A percentile compares a stretch with the other conserved stretches of the same genome.
These are phyloP conservation scores for Dioctria rufipes DNA, from an alignment of 2,888 invertebrate genomes.

Conservation along the genomic window DNA sequence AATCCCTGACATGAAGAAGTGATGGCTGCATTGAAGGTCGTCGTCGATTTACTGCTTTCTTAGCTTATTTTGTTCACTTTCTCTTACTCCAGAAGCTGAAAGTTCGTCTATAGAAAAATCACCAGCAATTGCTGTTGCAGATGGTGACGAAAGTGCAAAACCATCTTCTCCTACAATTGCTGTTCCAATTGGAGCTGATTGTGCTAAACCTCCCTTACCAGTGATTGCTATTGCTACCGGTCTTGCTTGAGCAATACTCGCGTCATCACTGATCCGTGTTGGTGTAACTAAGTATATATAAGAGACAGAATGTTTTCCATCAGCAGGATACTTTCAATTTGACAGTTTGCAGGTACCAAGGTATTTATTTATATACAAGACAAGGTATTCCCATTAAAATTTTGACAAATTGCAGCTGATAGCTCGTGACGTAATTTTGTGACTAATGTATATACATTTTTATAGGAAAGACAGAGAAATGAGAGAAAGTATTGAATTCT, in stretches of 20 bases:
- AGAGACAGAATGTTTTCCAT: background rate
- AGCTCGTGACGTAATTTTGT: too few relatives aligned
- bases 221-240: constrained; percentile 73
- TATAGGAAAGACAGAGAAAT: too few relatives aligned
- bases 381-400: too few relatives aligned
- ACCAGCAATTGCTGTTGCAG: constrained; percentile 73
- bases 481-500: too few relatives aligned
- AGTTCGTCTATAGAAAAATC: background rate
- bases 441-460: too few relatives aligned
- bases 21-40: constrained; percentile 1
- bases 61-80: background rate
- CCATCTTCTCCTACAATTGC: constrained; percentile 73
- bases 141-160: constrained; percentile 72
- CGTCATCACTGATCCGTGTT: constrained; percentile 62
- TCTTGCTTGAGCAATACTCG: constrained; percentile 72
- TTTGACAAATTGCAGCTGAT: too few relatives aligned
- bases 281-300: constrained; percentile 4
- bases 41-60: constrained; percentile 16
- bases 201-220: constrained; percentile 72
- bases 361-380: too few relatives aligned
- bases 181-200: constrained; percentile 72
- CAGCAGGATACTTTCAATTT: too few relatives aligned
- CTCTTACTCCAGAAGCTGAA: background rate
- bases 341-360: too few relatives aligned
- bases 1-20: background rate